Evolutionary conservation across 92 coral and sea anemone genomes (phyloP), one percentile per base, ranked within the genome.

Genomic region (Porites rus): DNA sequence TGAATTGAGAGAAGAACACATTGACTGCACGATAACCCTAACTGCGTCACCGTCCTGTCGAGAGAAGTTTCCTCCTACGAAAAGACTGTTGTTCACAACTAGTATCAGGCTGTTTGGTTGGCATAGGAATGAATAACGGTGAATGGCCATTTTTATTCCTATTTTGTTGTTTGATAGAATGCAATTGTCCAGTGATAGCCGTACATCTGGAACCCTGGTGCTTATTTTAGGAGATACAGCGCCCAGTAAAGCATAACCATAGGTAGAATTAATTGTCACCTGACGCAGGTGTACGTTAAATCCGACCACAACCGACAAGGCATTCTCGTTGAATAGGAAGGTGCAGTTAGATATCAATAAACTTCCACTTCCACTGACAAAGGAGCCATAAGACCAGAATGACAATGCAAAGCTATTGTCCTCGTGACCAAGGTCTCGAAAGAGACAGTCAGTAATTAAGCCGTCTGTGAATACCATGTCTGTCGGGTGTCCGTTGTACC

Each of bases 61-160:
- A 12, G 85, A 56, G 25, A 69, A 22, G 7, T 53, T 69, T 11
- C 69, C 85, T 31, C 84, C 74, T 10, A 56, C 56, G 38, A 81
- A 51, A 0, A 69, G 51, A 8, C 76, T 81, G 69, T 81, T 16
- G 17, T 2, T 62, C 66, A 62, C 24, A 10, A 17, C 66, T 62
- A 62, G 66, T 17, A 16, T 6, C 7, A 0, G 16, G 66, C 66
- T 62, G 24, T 20, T 62, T 62, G 66, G 22, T 31, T 3, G 43
- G 43, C 43, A 31, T 31, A 1, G n/a, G 1, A 62, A 62, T 19
- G 12, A 14, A 16, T 14, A 1, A 62, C 20, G 6, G 0, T 7
- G 8, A 6, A 13, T 62, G 7, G 22, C 21, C 66, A 62, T 62
- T 62, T 1, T 62, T 17, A 62, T n/a, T 7, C 66, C 66, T 4